These are phyloP conservation scores for Diuraphis noxia DNA, from an alignment of 1,140 invertebrate species.

Conservation along the genomic window DNA sequence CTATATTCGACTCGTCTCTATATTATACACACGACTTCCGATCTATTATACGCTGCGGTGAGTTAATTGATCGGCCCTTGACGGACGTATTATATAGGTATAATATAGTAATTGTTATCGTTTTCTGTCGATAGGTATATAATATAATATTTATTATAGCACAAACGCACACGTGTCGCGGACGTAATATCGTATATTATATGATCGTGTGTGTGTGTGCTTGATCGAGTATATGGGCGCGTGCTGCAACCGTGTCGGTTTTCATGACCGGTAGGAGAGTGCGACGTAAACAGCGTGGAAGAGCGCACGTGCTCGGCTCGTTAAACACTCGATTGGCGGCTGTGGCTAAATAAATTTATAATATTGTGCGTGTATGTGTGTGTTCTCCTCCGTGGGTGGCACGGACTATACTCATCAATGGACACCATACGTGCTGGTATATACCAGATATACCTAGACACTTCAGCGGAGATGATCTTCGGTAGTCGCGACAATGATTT, in stretches of 20 bases:
- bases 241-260: conserved; percentile 21
- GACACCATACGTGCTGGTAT: neutral
- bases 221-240: conserved; percentile 9
- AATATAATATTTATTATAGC: neutral
- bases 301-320: conserved; percentile 28
- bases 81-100: neutral
- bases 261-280: conserved; percentile 22
- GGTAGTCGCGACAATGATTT: neutral
- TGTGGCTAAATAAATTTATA: neutral
- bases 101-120: neutral
- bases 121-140: neutral
- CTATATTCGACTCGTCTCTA: neutral
- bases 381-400: neutral
- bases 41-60: neutral
- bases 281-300: neutral
- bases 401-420: neutral
- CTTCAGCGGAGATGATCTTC: neutral
- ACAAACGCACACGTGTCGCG: neutral
- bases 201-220: neutral
- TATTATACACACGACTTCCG: neutral
- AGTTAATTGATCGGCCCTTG: neutral
- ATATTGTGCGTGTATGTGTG: neutral
- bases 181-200: neutral
- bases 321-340: conserved; percentile 17
- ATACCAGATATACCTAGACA: neutral